These are phyloP conservation scores for Phylloscopus trochilus DNA, from an alignment of 2,113 vertebrate genomes.

Conservation along the genomic window DNA sequence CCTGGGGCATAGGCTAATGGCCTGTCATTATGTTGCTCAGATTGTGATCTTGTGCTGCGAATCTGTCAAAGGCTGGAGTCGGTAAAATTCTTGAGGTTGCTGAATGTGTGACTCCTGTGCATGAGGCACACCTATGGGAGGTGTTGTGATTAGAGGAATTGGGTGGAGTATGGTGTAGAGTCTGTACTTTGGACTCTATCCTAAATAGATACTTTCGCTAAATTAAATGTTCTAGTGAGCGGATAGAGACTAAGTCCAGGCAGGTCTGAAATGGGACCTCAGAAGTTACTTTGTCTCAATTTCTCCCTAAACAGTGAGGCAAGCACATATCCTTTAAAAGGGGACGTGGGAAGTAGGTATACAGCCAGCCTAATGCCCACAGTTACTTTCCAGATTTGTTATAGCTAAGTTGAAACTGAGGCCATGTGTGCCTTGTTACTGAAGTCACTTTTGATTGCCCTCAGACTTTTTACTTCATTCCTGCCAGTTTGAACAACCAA, in stretches of 20 bases:
- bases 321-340: background rate
- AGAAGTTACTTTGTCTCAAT: background rate
- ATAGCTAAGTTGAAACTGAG: background rate
- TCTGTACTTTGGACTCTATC: background rate
- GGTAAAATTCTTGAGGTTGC: background rate
- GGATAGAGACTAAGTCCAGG: background rate
- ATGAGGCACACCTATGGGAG: background rate
- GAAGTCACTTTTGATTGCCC: background rate
- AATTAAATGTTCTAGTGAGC: background rate
- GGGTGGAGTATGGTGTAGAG: accelerated
- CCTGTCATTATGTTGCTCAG: background rate
- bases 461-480: background rate
- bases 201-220: background rate
- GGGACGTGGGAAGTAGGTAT: background rate
- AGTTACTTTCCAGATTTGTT: background rate
- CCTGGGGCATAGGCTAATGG: background rate
- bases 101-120: background rate
- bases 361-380: background rate
- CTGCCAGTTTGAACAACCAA: background rate
- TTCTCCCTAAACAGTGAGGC: background rate
- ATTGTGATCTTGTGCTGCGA: background rate
- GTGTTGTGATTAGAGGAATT: background rate
- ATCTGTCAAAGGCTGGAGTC: background rate
- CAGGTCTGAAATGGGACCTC: background rate
- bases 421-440: background rate